Conservation (phyloP, 1,140 invertebrate species). For the Caerostris darwini region DNA sequence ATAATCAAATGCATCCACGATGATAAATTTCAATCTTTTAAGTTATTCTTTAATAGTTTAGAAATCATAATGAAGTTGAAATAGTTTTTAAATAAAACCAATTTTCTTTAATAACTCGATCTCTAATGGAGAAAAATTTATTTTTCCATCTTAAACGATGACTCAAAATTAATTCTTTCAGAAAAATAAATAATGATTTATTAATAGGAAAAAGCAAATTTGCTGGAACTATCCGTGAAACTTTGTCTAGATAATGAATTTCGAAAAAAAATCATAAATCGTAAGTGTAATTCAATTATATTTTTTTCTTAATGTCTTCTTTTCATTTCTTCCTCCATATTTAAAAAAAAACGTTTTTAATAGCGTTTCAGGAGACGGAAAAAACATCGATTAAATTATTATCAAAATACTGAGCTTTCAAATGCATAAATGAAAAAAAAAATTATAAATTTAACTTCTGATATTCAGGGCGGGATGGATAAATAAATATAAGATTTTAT, state of each 20-base stretch:
- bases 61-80: not conserved
- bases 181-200: conserved; percentile 8
- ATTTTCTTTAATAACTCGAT: not conserved
- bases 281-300: not conserved
- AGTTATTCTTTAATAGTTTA: not conserved
- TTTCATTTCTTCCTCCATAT: too few relatives aligned
- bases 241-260: not conserved
- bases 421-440: too few relatives aligned
- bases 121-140: not conserved
- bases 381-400: too few relatives aligned
- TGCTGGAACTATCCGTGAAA: not conserved
- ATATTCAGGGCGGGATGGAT: too few relatives aligned
- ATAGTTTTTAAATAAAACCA: not conserved
- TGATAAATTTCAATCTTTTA: not conserved
- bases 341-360: too few relatives aligned
- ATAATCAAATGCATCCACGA: not conserved
- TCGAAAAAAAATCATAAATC: not conserved
- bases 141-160: not conserved
- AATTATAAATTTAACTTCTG: too few relatives aligned
- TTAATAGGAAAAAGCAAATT: not conserved
- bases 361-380: too few relatives aligned
- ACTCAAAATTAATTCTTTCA: not conserved
- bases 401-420: too few relatives aligned
- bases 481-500: too few relatives aligned
- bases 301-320: not conserved